phyloP scores from a whole-genome alignment of 2,113 vertebrate genomes.

The Dasyurus viverrinus region DNA sequence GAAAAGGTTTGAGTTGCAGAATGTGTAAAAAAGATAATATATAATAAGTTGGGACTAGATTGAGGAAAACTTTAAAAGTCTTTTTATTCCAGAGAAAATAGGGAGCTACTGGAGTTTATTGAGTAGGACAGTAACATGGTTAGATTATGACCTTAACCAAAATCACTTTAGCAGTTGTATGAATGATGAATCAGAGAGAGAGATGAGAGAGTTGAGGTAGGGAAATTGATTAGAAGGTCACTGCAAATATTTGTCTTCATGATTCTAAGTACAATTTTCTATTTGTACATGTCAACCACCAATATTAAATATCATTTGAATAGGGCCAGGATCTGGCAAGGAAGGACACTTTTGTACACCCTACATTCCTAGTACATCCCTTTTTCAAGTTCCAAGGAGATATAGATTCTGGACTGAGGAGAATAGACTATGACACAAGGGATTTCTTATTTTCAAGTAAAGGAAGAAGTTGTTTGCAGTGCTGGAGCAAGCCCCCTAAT shows the following conservation, averaged over 20 bases:
- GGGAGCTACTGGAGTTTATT: background rate
- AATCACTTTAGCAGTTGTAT: background rate
- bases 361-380: background rate
- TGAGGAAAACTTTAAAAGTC: background rate
- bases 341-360: background rate
- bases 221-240: background rate
- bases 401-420: background rate
- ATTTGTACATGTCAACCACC: background rate
- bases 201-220: too few species aligned
- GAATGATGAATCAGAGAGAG: background rate
- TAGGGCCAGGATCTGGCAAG: background rate
- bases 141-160: background rate
- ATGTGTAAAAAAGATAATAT: background rate
- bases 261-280: background rate
- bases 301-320: background rate
- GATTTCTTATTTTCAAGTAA: background rate
- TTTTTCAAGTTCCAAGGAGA: background rate
- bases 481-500: background rate
- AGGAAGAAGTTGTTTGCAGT: too few species aligned
- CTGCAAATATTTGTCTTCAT: background rate
- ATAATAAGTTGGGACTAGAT: background rate
- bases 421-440: background rate
- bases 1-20: background rate
- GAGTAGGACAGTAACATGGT: background rate
- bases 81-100: too few species aligned